Percentiles rank a stretch among this genome's conserved stretches.
Conservation (phyloP, 2,888 invertebrate species). For the Drosophila mimica region DNA sequence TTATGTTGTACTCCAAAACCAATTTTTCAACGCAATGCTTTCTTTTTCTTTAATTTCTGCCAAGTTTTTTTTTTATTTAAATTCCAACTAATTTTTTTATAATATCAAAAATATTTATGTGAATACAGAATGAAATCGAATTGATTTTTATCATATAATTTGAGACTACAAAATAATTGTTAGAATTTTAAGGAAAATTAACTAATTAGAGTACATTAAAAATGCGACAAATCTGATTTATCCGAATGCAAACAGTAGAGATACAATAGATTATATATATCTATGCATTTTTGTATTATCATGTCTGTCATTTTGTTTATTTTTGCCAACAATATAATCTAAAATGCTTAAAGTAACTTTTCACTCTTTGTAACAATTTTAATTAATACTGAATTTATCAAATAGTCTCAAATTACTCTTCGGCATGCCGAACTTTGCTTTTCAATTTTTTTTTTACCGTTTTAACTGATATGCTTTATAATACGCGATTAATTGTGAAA, state of each 20-base stretch:
- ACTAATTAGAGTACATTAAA: neutral
- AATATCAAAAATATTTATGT: slow-evolving; percentile 1
- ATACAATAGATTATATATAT: neutral
- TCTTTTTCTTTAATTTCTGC: slow-evolving; percentile 3
- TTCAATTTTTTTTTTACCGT: neutral
- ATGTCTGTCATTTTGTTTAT: slow-evolving; percentile 1
- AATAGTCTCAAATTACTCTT: slow-evolving; percentile 6
- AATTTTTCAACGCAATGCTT: slow-evolving; percentile 38
- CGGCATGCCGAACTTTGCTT: slow-evolving; percentile 11
- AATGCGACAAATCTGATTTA: neutral
- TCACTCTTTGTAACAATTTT: neutral
- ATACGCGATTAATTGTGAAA: slow-evolving; percentile 4
- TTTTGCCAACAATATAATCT: neutral
- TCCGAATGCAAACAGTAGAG: neutral
- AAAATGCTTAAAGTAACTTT: slow-evolving; percentile 1
- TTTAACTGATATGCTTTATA: slow-evolving; percentile 12
- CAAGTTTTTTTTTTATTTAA: slow-evolving; percentile 10
- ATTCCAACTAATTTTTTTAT: slow-evolving; percentile 23
- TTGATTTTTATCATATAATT: neutral
- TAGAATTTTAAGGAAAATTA: neutral
- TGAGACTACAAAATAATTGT: slow-evolving; percentile 13
- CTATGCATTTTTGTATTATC: neutral
- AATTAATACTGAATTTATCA: neutral
- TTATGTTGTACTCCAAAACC: slow-evolving; percentile 16
- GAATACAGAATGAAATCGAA: neutral